A percentile compares a stretch with the other conserved stretches of the same genome.
phyloP scores from a whole-genome alignment of 2,888 invertebrate genomes.

The Rhimphoctona megacephalus region DNA sequence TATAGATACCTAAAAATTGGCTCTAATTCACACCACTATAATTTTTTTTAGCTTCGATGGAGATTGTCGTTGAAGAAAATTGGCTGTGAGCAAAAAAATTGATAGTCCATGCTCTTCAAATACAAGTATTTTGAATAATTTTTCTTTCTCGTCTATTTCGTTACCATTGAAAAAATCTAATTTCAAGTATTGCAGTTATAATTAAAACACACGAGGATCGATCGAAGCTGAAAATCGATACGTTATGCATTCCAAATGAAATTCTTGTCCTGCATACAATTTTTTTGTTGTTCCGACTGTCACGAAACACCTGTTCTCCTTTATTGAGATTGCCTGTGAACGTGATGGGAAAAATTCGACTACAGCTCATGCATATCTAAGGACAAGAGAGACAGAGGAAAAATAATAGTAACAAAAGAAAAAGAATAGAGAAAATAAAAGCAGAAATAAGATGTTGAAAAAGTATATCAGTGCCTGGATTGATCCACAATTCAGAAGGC shows the following conservation, averaged over 20 bases:
- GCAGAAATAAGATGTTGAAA: not conserved
- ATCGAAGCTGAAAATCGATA: not conserved
- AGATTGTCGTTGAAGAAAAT: not conserved
- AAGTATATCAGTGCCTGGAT: not conserved
- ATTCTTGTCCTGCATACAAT: not conserved
- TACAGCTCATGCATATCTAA: constrained; percentile 1
- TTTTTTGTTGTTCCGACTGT: constrained; percentile 1
- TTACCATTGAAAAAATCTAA: not conserved
- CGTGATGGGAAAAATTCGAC: constrained; percentile 12
- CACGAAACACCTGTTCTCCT: constrained; percentile 20
- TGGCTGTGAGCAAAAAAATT: not conserved
- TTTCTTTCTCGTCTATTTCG: not conserved
- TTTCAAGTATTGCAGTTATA: not conserved
- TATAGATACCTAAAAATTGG: constrained; percentile 14
- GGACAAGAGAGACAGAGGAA: not conserved
- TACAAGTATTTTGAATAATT: not conserved
- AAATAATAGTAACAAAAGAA: constrained; percentile 31
- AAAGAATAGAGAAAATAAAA: not conserved
- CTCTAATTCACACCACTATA: not conserved
- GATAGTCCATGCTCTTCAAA: not conserved
- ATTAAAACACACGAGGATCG: not conserved
- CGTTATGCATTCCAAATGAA: not conserved
- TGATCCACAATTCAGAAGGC: constrained; percentile 31
- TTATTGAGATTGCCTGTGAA: constrained; percentile 2
- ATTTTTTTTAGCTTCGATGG: not conserved